Evolutionary conservation across 1,140 invertebrate genomes (phyloP), one percentile per base, ranked within the genome.

Genomic region (Linepithema humile): DNA sequence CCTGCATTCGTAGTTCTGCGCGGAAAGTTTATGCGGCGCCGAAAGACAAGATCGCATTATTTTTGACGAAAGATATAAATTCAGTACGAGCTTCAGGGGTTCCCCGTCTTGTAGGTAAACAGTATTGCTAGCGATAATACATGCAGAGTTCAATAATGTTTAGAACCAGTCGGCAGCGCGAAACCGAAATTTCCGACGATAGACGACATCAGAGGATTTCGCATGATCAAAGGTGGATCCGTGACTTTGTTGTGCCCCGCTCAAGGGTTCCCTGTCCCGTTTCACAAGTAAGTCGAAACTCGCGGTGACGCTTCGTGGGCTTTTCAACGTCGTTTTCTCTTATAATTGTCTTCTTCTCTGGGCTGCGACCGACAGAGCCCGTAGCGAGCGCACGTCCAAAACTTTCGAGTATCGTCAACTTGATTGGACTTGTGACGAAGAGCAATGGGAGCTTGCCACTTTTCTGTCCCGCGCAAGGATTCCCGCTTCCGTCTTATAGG

Each of bases 141-240:
- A 82, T 72, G 48, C 43, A 23, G 17, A n/a, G 38, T 88, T 70
- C 50, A 73, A 67, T 87, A 69, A 72, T 85, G 82, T 91, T 59
- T 95, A 97, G 97, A 97, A 93, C 97, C 97, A 26, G 95, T 97
- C 86, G 96, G 95, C 84, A 96, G 96, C 91, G 96, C 96, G 64
- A 95, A 95, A 88, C 96, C 96, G 82, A 96, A 96, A 92, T 95
- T 96, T 80, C 96, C 96, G 50, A 95, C 95, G 43, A 93, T 95
- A 91, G 95, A 95, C 69, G 95, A 96, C 91, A 95, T 85, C 72
- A 78, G 80, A 38, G 88, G 88, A 29, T 89, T 89, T 48, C 78
- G 86, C 9, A 89, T 87, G 78, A 88, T 85, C 96, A 96, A 55
- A 96, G 96, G 94, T 95, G 96, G 82, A 96, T 95, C 92, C 80